Conservation (phyloP, 2,888 invertebrate genomes). For the Synergus itoensis region DNA sequence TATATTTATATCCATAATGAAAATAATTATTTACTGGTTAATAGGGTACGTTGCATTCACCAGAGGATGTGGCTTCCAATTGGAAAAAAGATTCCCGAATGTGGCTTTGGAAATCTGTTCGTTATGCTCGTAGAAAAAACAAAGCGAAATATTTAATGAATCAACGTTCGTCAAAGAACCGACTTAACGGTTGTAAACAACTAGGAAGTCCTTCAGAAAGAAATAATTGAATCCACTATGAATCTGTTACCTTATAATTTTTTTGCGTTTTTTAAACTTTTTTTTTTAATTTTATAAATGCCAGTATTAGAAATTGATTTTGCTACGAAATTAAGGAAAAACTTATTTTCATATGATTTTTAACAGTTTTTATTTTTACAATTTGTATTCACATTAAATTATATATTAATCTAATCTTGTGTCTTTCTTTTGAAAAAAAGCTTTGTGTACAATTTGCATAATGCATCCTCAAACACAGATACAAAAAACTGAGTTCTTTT, state of each 20-base stretch:
- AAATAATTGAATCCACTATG: neutral
- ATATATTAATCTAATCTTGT: neutral
- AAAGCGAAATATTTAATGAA: conserved; percentile 47
- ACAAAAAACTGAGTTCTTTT: conserved; percentile 2
- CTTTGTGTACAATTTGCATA: conserved; percentile 1
- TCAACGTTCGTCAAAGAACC: neutral
- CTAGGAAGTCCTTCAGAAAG: neutral
- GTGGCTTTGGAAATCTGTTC: conserved; percentile 82
- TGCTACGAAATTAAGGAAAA: neutral
- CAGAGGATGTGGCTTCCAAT: conserved; percentile 82
- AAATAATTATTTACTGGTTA: neutral
- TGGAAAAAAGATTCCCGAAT: conserved; percentile 87
- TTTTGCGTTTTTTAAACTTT: neutral
- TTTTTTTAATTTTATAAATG: neutral
- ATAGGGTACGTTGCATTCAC: conserved; percentile 81
- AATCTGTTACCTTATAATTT: neutral
- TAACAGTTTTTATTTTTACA: conserved; percentile 6
- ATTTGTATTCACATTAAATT: neutral
- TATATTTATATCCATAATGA: conserved; percentile 8
- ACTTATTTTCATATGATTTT: neutral
- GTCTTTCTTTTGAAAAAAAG: neutral
- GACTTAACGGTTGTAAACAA: neutral
- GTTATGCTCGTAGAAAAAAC: conserved; percentile 60
- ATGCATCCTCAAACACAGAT: neutral
- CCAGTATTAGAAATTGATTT: neutral